Percentiles rank a stretch among this genome's conserved stretches.
phyloP scores from a whole-genome alignment of 2,888 invertebrate species.

The Chrysolina americana region DNA sequence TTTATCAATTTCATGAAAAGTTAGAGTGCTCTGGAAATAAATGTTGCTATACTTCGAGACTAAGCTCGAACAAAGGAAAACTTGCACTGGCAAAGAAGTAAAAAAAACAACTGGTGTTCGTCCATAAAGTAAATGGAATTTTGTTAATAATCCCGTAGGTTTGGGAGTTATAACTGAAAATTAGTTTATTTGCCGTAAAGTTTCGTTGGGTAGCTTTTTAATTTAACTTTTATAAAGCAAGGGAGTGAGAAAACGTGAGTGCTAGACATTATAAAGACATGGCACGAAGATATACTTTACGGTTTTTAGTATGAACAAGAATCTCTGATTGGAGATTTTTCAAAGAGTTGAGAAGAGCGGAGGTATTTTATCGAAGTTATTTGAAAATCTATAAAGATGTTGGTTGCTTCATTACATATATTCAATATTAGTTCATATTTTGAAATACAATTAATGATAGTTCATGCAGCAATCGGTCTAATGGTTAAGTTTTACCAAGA shows the following conservation, averaged over 20 bases:
- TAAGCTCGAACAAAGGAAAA: slow-evolving; percentile 2
- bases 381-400: too few species aligned
- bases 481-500: too few species aligned
- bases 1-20: slow-evolving; percentile 5
- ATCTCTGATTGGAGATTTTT: neutral
- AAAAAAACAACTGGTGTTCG: neutral
- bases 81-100: neutral
- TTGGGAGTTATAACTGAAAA: slow-evolving; percentile 28
- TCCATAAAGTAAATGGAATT: slow-evolving; percentile 9
- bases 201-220: slow-evolving; percentile 31
- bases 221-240: slow-evolving; percentile 40
- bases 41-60: slow-evolving; percentile 2
- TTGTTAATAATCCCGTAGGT: slow-evolving; percentile 19
- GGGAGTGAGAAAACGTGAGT: neutral
- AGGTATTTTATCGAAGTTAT: too few species aligned
- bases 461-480: too few species aligned
- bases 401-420: too few species aligned
- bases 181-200: slow-evolving; percentile 39
- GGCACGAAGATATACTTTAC: neutral
- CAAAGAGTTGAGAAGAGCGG: too few species aligned
- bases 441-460: too few species aligned
- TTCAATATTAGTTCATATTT: too few species aligned
- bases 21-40: slow-evolving; percentile 1
- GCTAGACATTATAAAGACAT: slow-evolving; percentile 1
- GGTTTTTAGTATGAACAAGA: neutral